Evolutionary conservation across 2,888 invertebrate genomes (phyloP), one percentile per base, ranked within the genome.

Genomic region (Fragum sueziense): DNA sequence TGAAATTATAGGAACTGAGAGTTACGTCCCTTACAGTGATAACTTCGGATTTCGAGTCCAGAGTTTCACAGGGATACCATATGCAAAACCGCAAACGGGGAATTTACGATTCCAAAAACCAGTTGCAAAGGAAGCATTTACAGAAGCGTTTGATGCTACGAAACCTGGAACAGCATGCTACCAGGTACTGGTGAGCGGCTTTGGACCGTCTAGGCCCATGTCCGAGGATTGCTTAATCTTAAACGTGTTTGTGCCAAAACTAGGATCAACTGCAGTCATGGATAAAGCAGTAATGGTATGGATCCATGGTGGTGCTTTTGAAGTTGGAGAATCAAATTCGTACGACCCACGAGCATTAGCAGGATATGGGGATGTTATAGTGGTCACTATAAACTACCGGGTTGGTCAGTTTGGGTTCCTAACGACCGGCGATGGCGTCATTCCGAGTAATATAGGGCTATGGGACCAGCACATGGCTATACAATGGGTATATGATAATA

Each of bases 401-500:
- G 59, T 88, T 14, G 77, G 79, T 2, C 31, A 76, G 0, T 76
- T 86, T 65, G 88, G 88, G 7, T 90, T 89, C 76, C 57, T 90
- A 52, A 78, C 85, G 9, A 73, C 85, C 17, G 74, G 57, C 7
- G 80, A 84, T 69, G 54, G 72, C 0, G 57, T 70, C 11, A 52
- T 82, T 14, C 85, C 76, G 6, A 89, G 89, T 11, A 90, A 90
- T 74, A 81, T 74, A 62, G 90, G 88, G 0, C 74, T 89, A n/a
- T 88, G 85, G 81, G 90, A 90, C 70, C 88, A 88, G 72, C 75
- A 83, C 14, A 31, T 82, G n/a, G 90, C 88, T 11, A 61, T 90
- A 11, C 41, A 80, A 57, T 90, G 89, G 89, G 83, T 88, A 4
- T 80, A 87, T 41, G 82, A 83, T 14, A 88, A 89, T 65, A 84